Percentiles rank a stretch among this genome's conserved stretches.
phyloP scores from a whole-genome alignment of 1,140 invertebrate species.

The Tenebrio molitor region DNA sequence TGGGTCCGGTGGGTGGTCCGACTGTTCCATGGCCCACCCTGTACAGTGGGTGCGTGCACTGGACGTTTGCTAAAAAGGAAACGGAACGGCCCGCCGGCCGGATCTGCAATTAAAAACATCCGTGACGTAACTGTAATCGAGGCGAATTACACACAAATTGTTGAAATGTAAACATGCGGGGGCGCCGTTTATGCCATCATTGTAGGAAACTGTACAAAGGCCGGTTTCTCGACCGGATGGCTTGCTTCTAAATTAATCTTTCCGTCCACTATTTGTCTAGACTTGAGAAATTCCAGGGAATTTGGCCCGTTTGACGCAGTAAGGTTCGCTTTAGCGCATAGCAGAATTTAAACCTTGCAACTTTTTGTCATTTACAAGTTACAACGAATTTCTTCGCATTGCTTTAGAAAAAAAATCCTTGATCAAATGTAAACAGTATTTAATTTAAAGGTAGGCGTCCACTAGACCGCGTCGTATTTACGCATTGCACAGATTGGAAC shows the following conservation, averaged over 20 bases:
- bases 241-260: conserved; percentile 4
- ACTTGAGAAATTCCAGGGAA: not conserved
- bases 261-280: conserved; percentile 22
- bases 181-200: conserved; percentile 11
- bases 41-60: not conserved
- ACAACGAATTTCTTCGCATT: too few relatives aligned
- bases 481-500: too few relatives aligned
- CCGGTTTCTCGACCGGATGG: conserved; percentile 28
- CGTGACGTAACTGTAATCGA: conserved; percentile 38
- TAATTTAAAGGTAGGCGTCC: too few relatives aligned
- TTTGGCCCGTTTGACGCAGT: too few relatives aligned
- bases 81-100: conserved; percentile 5
- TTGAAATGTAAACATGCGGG: conserved; percentile 34
- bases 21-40: not conserved
- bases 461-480: too few relatives aligned
- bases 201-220: conserved; percentile 28
- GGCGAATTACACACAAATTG: conserved; percentile 34
- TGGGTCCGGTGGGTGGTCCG: conserved; percentile 1
- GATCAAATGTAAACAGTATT: too few relatives aligned
- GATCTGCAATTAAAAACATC: conserved; percentile 33
- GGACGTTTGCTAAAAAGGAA: conserved; percentile 26
- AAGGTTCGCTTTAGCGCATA: too few relatives aligned
- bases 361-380: too few relatives aligned
- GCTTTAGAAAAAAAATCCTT: too few relatives aligned
- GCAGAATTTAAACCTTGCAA: too few relatives aligned